phyloP scores from a whole-genome alignment of 2,113 vertebrate species.

The Anolis carolinensis region DNA sequence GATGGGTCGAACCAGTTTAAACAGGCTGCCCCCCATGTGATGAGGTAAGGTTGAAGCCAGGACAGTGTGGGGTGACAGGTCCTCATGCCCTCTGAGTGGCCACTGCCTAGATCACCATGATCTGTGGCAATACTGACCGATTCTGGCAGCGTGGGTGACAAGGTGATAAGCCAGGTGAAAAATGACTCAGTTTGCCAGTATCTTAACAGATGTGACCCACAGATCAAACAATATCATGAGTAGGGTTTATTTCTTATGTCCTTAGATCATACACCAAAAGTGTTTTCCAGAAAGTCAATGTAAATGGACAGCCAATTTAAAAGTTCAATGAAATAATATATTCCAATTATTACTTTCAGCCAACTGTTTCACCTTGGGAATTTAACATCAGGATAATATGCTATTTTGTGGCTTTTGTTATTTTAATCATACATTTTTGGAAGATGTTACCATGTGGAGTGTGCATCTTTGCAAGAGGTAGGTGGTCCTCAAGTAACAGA shows the following conservation, averaged over 20 bases:
- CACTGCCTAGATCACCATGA: too few species aligned
- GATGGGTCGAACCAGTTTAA: too few species aligned
- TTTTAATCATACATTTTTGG: slow-evolving; percentile 66
- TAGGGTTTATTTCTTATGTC: neutral
- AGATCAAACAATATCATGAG: neutral
- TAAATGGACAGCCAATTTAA: slow-evolving; percentile 60
- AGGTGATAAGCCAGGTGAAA: too few species aligned
- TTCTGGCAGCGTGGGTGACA: too few species aligned
- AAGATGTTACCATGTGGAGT: slow-evolving; percentile 60
- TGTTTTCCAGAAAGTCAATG: slow-evolving; percentile 37
- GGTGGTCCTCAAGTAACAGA: slow-evolving; percentile 61
- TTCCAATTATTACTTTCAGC: slow-evolving; percentile 70
- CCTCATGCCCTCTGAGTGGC: too few species aligned
- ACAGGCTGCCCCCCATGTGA: too few species aligned
- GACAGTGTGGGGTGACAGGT: too few species aligned
- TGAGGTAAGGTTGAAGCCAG: too few species aligned
- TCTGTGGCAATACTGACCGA: too few species aligned
- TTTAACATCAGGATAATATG: slow-evolving; percentile 61
- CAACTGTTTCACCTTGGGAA: slow-evolving; percentile 68
- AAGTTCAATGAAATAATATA: slow-evolving; percentile 68
- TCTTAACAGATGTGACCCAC: neutral
- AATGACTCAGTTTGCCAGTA: neutral
- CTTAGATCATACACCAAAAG: neutral
- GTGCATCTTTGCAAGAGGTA: slow-evolving; percentile 60
- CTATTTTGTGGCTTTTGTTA: slow-evolving; percentile 64